Evolutionary conservation across 2,888 invertebrate species (phyloP), one percentile per base, ranked within the genome.

Genomic region (Eutolmus rufibarbis): DNA sequence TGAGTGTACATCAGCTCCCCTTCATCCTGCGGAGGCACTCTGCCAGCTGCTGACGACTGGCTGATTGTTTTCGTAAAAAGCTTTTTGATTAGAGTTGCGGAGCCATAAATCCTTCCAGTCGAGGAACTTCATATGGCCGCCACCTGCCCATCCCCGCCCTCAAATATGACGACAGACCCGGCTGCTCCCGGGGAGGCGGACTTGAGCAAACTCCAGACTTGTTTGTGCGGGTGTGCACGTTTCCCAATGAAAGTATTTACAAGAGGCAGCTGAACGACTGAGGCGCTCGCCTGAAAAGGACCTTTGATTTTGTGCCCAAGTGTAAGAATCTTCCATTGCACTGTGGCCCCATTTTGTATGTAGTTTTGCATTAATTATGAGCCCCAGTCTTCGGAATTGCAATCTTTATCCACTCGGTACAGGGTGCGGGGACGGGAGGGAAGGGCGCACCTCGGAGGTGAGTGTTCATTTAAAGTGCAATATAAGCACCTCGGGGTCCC

Each of bases 81-180:
- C 79, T 79, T 79, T 79, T 79, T 79, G 79, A 79, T 79, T 79
- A 79, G 79, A 79, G 51, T 79, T 46, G 46, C 28, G 79, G 28
- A 43, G 46, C 16, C 28, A 79, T 79, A 79, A 79, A 79, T 79
- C 46, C 46, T 28, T 46, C 28, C 79, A 46, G 43, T 37, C 19
- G 43, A 16, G 46, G 23, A 46, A 51, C 43, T 28, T 40, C 19
- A 46, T 46, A 43, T 28, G 28, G 46, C 79, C 23, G 12, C 66
- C 66, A 66, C 23, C 66, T 66, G 66, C 16, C 19, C 79, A 79
- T 31, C 43, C 40, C 43, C 43, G 12, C 16, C 19, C 31, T 23
- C 4, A 31, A 74, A 31, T 74, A 28, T 74, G 31, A 74, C 31
- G 5, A 74, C 74, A n/a, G 31, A 9, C 31, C 34, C 31, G 16